Evolutionary conservation across 2,888 invertebrate genomes (phyloP).

Genomic region (Lottia scabra): DNA sequence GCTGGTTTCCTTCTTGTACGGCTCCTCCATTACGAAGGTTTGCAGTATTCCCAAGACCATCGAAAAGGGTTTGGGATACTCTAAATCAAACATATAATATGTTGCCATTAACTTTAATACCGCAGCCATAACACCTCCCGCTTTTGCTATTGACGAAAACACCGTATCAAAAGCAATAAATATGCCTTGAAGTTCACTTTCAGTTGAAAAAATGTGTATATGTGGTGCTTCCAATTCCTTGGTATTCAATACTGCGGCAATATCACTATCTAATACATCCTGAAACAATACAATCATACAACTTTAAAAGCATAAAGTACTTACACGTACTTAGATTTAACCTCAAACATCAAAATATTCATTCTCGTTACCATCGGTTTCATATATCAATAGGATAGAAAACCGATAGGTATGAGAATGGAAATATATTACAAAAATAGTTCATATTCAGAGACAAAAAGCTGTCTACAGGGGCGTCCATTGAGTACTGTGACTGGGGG

Average conservation of each 20-base stretch:
- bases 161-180: neutral
- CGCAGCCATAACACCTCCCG: neutral
- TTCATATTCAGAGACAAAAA: too few relatives aligned
- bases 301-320: too few relatives aligned
- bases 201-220: neutral
- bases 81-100: neutral
- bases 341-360: too few relatives aligned
- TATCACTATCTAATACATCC: too few relatives aligned
- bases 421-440: too few relatives aligned
- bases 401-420: too few relatives aligned
- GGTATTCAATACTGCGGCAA: neutral
- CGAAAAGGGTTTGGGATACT: neutral
- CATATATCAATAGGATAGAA: too few relatives aligned
- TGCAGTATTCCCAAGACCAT: neutral
- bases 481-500: neutral
- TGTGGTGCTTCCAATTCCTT: neutral
- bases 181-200: neutral
- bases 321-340: too few relatives aligned
- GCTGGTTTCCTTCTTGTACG: neutral
- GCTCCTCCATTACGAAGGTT: neutral
- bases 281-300: too few relatives aligned
- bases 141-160: neutral
- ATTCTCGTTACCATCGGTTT: too few relatives aligned
- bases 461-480: neutral
- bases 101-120: too few relatives aligned